Evolutionary conservation across 2,888 invertebrate species (phyloP).

Genomic region (Macrophya annulata): DNA sequence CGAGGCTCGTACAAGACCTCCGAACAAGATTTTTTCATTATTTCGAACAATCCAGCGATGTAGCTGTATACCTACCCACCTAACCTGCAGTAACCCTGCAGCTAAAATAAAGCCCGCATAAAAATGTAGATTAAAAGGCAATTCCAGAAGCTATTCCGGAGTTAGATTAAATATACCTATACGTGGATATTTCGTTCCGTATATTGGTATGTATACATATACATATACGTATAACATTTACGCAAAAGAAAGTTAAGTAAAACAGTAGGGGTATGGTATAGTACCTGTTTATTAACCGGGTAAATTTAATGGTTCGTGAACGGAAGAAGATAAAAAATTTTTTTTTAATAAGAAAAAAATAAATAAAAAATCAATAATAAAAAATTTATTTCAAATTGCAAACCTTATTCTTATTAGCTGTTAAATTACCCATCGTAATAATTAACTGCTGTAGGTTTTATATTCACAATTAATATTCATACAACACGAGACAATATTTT

Average conservation of each 20-base stretch:
- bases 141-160: slow-evolving; percentile 17
- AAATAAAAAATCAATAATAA: no score
- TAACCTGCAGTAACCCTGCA: no score
- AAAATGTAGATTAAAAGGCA: slow-evolving; percentile 27
- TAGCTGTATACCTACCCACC: no score
- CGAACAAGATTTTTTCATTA: slow-evolving; percentile 9
- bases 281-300: background rate
- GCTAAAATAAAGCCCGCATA: background rate
- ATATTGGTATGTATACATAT: background rate
- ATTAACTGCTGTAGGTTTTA: no score
- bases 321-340: no score
- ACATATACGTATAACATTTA: background rate
- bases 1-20: background rate
- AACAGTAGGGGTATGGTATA: background rate
- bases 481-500: no score
- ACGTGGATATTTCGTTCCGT: background rate
- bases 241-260: background rate
- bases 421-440: no score
- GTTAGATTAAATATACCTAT: slow-evolving; percentile 12
- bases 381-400: no score
- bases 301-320: no score
- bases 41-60: background rate
- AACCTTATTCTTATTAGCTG: no score
- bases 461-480: no score
- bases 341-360: no score